Evolutionary conservation across 2,797 vertebrate genomes (phyloP).

Genomic region (Dendrocincla fuliginosa): DNA sequence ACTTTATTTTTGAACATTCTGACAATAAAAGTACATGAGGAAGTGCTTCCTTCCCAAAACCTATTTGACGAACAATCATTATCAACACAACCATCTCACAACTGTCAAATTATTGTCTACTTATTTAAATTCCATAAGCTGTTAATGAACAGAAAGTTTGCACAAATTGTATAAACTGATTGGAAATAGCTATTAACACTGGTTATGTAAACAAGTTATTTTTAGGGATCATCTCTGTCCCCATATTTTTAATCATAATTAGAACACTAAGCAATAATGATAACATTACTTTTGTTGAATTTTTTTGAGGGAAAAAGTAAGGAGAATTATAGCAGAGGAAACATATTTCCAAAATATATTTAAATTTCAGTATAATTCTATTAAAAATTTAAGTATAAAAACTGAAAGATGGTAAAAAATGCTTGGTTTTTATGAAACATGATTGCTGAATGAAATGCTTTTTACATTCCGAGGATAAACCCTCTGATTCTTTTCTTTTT

Average conservation of each 20-base stretch:
- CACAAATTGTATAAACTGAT: neutral
- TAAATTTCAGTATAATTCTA: neutral
- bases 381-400: neutral
- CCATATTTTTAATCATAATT: neutral
- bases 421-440: neutral
- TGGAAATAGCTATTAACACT: neutral
- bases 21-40: slow-evolving; percentile 24
- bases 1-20: slow-evolving; percentile 22
- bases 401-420: neutral
- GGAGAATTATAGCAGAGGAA: neutral
- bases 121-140: neutral
- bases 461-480: neutral
- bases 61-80: neutral
- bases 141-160: neutral
- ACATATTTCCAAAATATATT: neutral
- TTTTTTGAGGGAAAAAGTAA: neutral
- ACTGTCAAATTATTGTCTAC: neutral
- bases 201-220: neutral
- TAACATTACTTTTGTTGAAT: neutral
- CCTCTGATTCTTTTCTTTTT: neutral
- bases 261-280: neutral
- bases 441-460: neutral
- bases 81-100: neutral
- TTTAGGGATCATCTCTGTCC: neutral
- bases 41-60: neutral